phyloP scores from a whole-genome alignment of 1,140 invertebrate genomes.

The Dinoponera quadriceps region DNA sequence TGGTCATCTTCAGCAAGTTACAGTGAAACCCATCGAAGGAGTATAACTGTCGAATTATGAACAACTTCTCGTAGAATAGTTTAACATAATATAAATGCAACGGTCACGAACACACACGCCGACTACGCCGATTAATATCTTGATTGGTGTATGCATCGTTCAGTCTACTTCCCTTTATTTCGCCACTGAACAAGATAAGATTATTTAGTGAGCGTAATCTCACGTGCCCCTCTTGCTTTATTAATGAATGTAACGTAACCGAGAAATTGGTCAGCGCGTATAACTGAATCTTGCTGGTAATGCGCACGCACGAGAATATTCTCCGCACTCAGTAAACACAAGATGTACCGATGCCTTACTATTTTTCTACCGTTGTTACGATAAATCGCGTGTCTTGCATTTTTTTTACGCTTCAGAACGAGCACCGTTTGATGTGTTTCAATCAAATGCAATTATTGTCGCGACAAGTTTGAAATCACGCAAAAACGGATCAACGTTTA shows the following conservation, averaged over 20 bases:
- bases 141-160: not conserved
- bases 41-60: too few relatives aligned
- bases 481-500: too few relatives aligned
- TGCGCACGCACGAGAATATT: constrained; percentile 27
- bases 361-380: constrained; percentile 28
- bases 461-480: not conserved
- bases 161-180: constrained; percentile 1
- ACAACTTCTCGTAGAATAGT: too few relatives aligned
- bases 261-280: constrained; percentile 21
- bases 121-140: constrained; percentile 7
- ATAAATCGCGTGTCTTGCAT: constrained; percentile 9
- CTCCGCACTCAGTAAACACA: constrained; percentile 39
- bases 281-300: constrained; percentile 31
- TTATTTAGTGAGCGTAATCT: not conserved
- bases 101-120: not conserved
- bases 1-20: too few relatives aligned
- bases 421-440: constrained; percentile 8
- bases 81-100: not conserved
- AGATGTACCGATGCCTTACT: constrained; percentile 59
- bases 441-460: constrained; percentile 23
- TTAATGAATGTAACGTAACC: constrained; percentile 40
- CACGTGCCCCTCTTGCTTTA: not conserved
- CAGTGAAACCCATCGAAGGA: too few relatives aligned
- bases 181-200: not conserved
- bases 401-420: constrained; percentile 24